phyloP scores from a whole-genome alignment of 2,888 invertebrate species.

The Cataglyphis cursor region DNA sequence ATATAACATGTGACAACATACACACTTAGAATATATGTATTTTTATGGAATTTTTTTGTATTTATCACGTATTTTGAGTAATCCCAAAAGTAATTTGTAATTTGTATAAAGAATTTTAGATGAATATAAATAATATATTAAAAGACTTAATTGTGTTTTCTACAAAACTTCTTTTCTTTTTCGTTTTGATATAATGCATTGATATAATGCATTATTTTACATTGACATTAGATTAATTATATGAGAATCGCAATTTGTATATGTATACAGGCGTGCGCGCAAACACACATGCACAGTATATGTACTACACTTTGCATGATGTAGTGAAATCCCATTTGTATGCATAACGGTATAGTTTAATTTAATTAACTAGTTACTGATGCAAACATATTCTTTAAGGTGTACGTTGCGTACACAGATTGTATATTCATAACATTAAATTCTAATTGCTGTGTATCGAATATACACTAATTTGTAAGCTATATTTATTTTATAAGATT shows the following conservation, averaged over 20 bases:
- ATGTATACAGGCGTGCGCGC: not conserved
- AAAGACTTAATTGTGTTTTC: not conserved
- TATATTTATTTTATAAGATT: not conserved
- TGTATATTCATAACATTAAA: conserved; percentile 11
- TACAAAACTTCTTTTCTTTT: not conserved
- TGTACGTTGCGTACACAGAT: not conserved
- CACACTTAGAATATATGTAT: not conserved
- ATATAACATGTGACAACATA: not conserved
- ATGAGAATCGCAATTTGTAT: not conserved
- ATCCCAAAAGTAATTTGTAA: not conserved
- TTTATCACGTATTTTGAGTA: not conserved
- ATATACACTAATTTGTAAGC: conserved; percentile 7
- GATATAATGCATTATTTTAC: not conserved
- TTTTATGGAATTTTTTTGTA: not conserved
- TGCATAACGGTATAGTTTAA: conserved; percentile 20
- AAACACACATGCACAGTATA: not conserved
- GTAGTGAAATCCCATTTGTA: conserved; percentile 10
- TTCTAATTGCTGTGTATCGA: conserved; percentile 6
- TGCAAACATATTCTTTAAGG: conserved; percentile 22
- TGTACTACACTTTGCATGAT: conserved; percentile 7
- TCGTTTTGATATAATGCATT: no score
- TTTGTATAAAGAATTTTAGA: not conserved
- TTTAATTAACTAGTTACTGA: conserved; percentile 40
- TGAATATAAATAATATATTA: not conserved
- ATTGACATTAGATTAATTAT: conserved; percentile 17